These are phyloP conservation scores for Antheraea assamensis DNA, from an alignment of 2,888 invertebrate genomes.

Conservation along the genomic window DNA sequence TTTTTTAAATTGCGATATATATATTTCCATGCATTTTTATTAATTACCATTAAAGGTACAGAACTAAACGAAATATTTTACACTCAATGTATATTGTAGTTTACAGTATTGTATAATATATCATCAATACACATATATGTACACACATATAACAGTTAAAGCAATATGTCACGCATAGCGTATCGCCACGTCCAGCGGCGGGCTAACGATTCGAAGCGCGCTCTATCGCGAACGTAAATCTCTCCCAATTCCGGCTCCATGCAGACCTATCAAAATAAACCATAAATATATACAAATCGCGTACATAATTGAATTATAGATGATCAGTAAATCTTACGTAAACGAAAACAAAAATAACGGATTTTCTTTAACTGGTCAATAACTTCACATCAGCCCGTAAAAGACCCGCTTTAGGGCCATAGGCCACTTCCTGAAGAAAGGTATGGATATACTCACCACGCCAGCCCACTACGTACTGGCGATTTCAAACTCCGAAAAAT, in stretches of 20 bases:
- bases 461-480: too few species aligned
- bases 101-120: neutral
- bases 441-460: too few species aligned
- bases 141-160: slow-evolving; percentile 33
- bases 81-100: too few species aligned
- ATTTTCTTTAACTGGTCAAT: neutral
- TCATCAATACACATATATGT: neutral
- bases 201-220: slow-evolving; percentile 90
- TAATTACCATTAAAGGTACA: neutral
- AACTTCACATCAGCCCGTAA: too few species aligned
- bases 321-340: neutral
- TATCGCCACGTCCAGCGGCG: slow-evolving; percentile 95
- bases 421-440: too few species aligned
- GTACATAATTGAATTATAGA: neutral
- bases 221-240: slow-evolving; percentile 88
- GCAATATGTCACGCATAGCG: slow-evolving; percentile 90
- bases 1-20: neutral
- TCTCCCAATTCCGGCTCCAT: slow-evolving; percentile 94
- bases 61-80: neutral
- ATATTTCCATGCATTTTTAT: neutral
- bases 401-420: too few species aligned
- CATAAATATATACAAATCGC: neutral
- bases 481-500: too few species aligned
- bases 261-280: slow-evolving; percentile 84
- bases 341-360: too few species aligned